phyloP scores from a whole-genome alignment of 2,797 vertebrate species.

The Coregonus ussuriensis region DNA sequence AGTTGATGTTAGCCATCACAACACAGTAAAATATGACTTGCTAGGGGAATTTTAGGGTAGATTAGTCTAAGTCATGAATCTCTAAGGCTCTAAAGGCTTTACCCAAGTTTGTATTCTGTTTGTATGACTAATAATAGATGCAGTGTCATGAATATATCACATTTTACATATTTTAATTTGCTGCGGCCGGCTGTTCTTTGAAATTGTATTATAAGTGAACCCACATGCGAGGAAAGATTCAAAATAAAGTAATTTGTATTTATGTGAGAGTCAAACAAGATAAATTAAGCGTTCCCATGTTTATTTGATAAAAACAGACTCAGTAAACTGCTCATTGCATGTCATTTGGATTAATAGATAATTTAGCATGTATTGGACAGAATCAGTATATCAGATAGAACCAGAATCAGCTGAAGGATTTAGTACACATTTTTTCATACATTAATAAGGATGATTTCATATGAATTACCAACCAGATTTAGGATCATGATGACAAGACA shows the following conservation, averaged over 20 bases:
- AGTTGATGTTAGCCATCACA: background rate
- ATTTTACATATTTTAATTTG: slow-evolving; percentile 29
- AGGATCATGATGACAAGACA: background rate
- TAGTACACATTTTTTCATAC: background rate
- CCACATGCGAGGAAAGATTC: slow-evolving; percentile 30
- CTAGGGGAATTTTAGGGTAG: background rate
- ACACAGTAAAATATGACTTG: slow-evolving; percentile 1
- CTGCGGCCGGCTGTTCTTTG: slow-evolving; percentile 33
- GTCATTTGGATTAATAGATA: slow-evolving; percentile 24
- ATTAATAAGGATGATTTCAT: too few relatives aligned
- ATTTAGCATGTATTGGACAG: background rate
- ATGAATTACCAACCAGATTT: background rate
- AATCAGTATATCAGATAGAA: background rate
- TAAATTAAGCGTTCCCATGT: slow-evolving; percentile 53
- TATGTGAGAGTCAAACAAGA: slow-evolving; percentile 47
- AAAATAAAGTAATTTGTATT: slow-evolving; percentile 44
- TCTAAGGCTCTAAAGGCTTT: slow-evolving; percentile 8
- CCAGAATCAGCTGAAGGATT: background rate
- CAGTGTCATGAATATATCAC: slow-evolving; percentile 21
- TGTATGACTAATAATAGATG: slow-evolving; percentile 23
- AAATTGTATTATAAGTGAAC: slow-evolving; percentile 32
- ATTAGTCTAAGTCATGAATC: slow-evolving; percentile 6
- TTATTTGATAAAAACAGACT: slow-evolving; percentile 66
- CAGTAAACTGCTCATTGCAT: slow-evolving; percentile 31
- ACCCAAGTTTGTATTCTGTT: slow-evolving; percentile 17